These are phyloP conservation scores for Campylorhamphus procurvoides DNA, from an alignment of 2,113 vertebrate genomes.

Conservation along the genomic window DNA sequence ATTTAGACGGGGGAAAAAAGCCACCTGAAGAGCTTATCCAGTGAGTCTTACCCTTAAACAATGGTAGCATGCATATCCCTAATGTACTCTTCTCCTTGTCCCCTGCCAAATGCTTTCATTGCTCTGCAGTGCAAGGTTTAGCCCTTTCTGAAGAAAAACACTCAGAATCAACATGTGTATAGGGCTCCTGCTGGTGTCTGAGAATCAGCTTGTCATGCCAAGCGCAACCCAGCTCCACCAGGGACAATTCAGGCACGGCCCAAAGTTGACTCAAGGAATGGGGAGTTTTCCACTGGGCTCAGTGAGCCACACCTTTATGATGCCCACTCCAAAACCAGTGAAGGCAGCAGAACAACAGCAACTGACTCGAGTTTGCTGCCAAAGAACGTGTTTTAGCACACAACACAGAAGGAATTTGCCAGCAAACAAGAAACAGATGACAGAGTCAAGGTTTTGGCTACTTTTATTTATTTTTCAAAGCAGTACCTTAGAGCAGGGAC, in stretches of 20 bases:
- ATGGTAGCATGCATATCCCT: background rate
- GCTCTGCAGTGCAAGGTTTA: background rate
- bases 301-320: background rate
- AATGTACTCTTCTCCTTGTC: background rate
- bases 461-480: background rate
- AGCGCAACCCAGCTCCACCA: background rate
- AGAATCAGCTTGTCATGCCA: background rate
- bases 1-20: background rate
- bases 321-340: background rate
- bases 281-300: background rate
- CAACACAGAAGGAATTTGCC: background rate
- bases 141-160: slow-evolving; percentile 17
- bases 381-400: background rate
- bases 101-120: background rate
- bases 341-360: background rate
- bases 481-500: background rate
- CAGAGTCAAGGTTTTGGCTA: rapidly evolving
- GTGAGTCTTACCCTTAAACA: background rate
- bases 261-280: background rate
- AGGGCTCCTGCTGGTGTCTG: slow-evolving; percentile 10
- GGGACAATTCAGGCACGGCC: background rate
- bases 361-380: background rate
- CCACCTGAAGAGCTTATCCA: background rate
- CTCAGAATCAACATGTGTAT: background rate
- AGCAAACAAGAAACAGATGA: background rate